These are phyloP conservation scores for Centroberyx gerrardi DNA, from an alignment of 2,797 vertebrate species.

Conservation along the genomic window DNA sequence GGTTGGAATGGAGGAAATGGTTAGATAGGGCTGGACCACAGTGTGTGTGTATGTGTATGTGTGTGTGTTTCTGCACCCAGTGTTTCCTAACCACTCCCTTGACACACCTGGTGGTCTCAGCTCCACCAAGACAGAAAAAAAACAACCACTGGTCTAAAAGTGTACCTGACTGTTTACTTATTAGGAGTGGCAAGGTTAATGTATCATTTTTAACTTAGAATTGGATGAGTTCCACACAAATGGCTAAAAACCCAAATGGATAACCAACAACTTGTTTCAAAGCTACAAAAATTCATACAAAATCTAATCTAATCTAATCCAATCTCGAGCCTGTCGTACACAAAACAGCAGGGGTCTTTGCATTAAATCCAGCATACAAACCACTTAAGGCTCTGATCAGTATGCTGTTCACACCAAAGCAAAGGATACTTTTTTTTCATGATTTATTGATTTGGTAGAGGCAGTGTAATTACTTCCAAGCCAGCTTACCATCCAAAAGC, in stretches of 20 bases:
- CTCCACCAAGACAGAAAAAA: conserved; percentile 38
- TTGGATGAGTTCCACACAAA: neutral
- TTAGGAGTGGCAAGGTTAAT: conserved; percentile 30
- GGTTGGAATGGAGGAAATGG: conserved; percentile 73
- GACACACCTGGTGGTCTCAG: conserved; percentile 63
- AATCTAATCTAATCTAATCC: neutral
- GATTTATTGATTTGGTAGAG: conserved; percentile 46
- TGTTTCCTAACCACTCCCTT: conserved; percentile 53
- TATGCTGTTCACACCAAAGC: conserved; percentile 15
- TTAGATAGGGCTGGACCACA: conserved; percentile 51
- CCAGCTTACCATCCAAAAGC: conserved; percentile 91
- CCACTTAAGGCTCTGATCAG: conserved; percentile 4
- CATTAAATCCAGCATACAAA: neutral
- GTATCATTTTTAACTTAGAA: conserved; percentile 17
- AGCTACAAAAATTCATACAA: neutral
- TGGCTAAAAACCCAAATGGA: neutral
- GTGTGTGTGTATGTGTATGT: conserved; percentile 30
- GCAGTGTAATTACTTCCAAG: conserved; percentile 37
- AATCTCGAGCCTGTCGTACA: neutral
- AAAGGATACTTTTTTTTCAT: conserved; percentile 14
- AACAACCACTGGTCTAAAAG: conserved; percentile 53
- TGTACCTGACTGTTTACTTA: conserved; percentile 32
- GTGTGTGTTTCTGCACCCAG: conserved; percentile 28
- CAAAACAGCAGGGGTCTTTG: neutral
- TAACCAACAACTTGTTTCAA: conserved; percentile 2